Conservation (phyloP, 1,140 invertebrate genomes). For the Anastrepha ludens region DNA sequence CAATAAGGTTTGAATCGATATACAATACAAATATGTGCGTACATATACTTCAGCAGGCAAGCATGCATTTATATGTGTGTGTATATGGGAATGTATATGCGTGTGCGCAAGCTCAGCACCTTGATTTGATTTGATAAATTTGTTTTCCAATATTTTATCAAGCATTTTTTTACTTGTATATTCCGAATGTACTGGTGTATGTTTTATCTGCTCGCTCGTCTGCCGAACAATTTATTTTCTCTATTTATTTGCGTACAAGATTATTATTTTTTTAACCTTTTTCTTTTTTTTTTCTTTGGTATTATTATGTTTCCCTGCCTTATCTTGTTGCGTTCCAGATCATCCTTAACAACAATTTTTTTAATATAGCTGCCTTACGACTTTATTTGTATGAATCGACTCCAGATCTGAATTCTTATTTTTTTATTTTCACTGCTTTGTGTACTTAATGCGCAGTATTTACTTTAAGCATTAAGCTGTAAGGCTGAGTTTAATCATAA, state of each 20-base stretch:
- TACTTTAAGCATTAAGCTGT: not conserved
- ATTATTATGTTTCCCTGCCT: not conserved
- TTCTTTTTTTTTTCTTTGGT: not conserved
- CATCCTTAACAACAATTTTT: slow-evolving; percentile 6
- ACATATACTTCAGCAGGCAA: not conserved
- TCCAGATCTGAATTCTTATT: too few relatives aligned
- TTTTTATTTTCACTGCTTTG: too few relatives aligned
- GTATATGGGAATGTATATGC: not conserved
- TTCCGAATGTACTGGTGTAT: not conserved
- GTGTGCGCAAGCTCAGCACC: not conserved
- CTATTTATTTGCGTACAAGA: slow-evolving; percentile 26
- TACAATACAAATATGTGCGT: not conserved
- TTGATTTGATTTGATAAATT: slow-evolving; percentile 34
- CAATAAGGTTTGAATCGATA: slow-evolving; percentile 37
- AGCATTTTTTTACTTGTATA: not conserved
- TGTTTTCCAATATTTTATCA: slow-evolving; percentile 46
- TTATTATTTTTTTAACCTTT: slow-evolving; percentile 2
- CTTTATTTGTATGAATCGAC: too few relatives aligned
- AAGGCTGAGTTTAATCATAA: not conserved
- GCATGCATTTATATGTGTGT: not conserved
- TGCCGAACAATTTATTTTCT: not conserved
- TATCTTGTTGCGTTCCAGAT: slow-evolving; percentile 23
- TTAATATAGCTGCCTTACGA: not conserved
- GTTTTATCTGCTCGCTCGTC: not conserved
- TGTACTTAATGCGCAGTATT: too few relatives aligned